A percentile compares a stretch with the other conserved stretches of the same genome.
Conservation (phyloP, 92 coral and sea anemone genomes). For the Hydrozoanthus gracilis region DNA sequence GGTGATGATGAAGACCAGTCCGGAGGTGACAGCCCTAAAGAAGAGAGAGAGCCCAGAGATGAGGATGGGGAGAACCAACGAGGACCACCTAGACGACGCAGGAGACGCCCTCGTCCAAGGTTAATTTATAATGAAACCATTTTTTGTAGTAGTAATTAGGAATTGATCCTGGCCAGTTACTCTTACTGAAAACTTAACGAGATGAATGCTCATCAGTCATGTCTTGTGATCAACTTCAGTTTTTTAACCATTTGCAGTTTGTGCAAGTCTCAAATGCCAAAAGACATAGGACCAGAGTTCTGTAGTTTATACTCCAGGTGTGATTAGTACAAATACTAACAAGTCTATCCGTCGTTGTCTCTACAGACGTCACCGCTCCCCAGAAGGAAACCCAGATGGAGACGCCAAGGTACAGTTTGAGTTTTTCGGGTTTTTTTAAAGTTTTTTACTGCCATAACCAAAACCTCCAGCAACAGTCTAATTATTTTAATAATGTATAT, state of each 20-base stretch:
- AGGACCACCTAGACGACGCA: constrained; percentile 55
- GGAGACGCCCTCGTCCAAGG: constrained; percentile 44
- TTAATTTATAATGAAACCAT: not conserved
- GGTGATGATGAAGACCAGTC: constrained; percentile 67
- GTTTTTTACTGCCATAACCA: not conserved
- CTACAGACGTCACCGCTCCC: constrained; percentile 35
- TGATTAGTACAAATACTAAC: too few species aligned
- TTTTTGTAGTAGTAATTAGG: not conserved
- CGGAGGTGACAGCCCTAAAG: constrained; percentile 77
- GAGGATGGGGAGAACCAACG: constrained; percentile 66
- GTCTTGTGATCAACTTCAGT: too few species aligned
- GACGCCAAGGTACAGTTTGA: not conserved
- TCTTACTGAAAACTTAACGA: too few species aligned
- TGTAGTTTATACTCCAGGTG: too few species aligned
- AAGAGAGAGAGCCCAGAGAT: constrained; percentile 68
- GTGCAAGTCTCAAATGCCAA: too few species aligned
- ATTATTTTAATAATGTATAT: too few species aligned
- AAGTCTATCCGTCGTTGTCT: not conserved
- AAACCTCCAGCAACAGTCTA: too few species aligned
- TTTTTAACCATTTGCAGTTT: too few species aligned
- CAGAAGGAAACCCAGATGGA: constrained; percentile 20
- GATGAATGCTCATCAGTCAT: too few species aligned
- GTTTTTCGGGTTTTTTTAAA: not conserved
- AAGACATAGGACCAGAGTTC: too few species aligned
- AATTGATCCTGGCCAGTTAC: too few species aligned